Base-by-base conservation (phyloP, 2,113 vertebrate species). In the Cricetomys ansorgei region DNA sequence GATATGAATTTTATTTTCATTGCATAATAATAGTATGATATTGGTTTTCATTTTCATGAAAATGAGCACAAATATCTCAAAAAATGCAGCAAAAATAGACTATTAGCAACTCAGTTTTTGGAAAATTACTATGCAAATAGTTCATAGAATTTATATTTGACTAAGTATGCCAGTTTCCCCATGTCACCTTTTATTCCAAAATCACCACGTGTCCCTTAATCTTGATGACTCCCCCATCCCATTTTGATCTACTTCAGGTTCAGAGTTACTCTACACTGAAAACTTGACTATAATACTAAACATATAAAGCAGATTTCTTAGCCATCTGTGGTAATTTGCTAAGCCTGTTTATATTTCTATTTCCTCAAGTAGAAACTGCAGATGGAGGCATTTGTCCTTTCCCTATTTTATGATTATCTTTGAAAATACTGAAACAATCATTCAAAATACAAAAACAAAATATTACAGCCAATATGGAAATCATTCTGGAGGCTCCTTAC, bases 321-420 rank as follows among this genome's bases (percentile, higher is more conserved):
- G 53, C 93, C 57, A 87, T 55, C 62, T 84, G 25, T 13, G 2
- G 3, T 79, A 62, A 92, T n/a, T 96, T 67, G 77, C 79, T 92
- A 70, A 90, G 34, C 9, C 15, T 69, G 21, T 76, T 67, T 90
- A 5, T 2, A 0, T 83, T 86, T 91, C 50, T 96, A 40, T 88
- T 92, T 94, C 43, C 40, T 92, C 23, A 79, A 92, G 53, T 72
- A 17, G 73, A 84, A 89, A 89, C 31, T 83, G 34, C n/a, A 96
- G 88, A 79, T 40, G 17, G 62, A 65, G 90, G 64, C 15, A 85
- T 70, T 92, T 94, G 2, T 34, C 57, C 21, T 92, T 34, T 96
- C 34, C 11, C 17, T 92, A 57, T 43, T 88, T 13, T 69, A 25
- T 48, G 84, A 40, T 37, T 19, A 70, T 75, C 16, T 95, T 89